Conservation (phyloP, 1,140 invertebrate species). For the Pseudobourletiella spinata region DNA sequence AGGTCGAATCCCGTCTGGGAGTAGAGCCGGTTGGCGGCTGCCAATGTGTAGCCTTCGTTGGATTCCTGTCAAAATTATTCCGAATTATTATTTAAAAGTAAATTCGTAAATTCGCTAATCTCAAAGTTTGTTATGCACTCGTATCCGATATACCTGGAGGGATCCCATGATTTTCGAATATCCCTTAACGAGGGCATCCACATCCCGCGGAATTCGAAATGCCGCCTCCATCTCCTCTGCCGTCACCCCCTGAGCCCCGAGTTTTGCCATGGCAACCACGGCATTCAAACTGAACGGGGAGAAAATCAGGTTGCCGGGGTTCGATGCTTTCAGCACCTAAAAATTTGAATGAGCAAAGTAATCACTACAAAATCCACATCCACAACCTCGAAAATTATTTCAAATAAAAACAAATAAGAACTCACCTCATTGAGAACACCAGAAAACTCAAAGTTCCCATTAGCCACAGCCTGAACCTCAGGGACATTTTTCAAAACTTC, state of each 20-base stretch:
- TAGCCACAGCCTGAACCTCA: not conserved
- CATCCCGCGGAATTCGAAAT: slow-evolving; percentile 9
- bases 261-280: slow-evolving; percentile 14
- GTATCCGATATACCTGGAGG: slow-evolving; percentile 1
- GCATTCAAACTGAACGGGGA: slow-evolving; percentile 18
- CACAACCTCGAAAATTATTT: not conserved
- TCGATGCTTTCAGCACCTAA: not conserved
- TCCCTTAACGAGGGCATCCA: not conserved
- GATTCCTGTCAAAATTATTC: slow-evolving; percentile 1
- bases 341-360: no score
- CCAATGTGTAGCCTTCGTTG: slow-evolving; percentile 31
- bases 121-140: not conserved
- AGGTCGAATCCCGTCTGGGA: slow-evolving; percentile 34
- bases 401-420: not conserved
- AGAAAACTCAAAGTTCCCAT: not conserved
- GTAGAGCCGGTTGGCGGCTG: slow-evolving; percentile 41
- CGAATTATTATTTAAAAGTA: not conserved
- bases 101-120: not conserved
- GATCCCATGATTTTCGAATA: slow-evolving; percentile 7
- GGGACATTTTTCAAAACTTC: slow-evolving; percentile 1
- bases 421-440: not conserved
- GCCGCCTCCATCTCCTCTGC: not conserved
- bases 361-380: not conserved
- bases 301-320: slow-evolving; percentile 13
- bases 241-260: slow-evolving; percentile 12